A percentile compares a stretch with the other conserved stretches of the same genome.
phyloP scores from a whole-genome alignment of 2,797 vertebrate genomes.

The Ctenosaura bakeri region DNA sequence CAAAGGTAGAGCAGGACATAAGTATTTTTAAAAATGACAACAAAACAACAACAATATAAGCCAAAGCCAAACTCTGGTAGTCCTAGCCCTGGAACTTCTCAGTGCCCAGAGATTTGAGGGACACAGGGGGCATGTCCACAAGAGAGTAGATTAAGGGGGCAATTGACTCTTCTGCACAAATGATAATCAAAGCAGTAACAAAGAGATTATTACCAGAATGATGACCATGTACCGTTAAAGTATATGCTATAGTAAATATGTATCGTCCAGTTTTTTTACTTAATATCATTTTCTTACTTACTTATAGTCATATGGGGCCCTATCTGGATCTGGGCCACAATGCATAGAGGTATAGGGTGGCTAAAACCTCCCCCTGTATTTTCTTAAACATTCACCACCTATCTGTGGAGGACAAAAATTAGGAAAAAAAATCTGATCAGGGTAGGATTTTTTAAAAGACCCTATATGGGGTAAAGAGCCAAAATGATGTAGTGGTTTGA shows the following conservation, averaged over 20 bases:
- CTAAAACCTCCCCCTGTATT: background rate
- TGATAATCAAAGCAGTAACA: background rate
- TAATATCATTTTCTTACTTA: background rate
- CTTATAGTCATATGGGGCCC: background rate
- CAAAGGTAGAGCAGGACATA: too few species aligned
- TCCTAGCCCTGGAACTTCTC: too few species aligned
- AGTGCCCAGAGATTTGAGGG: too few species aligned
- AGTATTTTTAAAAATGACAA: too few species aligned
- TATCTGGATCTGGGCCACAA: background rate
- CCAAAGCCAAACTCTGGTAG: too few species aligned
- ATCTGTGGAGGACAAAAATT: background rate
- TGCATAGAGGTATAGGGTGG: background rate
- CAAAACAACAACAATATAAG: too few species aligned
- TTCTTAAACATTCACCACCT: background rate
- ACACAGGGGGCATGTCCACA: background rate
- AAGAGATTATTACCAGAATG: background rate
- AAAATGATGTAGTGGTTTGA: too few species aligned
- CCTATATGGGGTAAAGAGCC: too few species aligned
- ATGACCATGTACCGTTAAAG: background rate
- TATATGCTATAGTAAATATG: background rate
- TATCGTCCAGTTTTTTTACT: background rate
- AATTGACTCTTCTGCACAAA: background rate
- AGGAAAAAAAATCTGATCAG: too few species aligned
- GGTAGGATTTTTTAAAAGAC: too few species aligned
- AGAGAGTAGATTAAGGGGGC: background rate